Conservation (phyloP, 2,113 vertebrate species). For the Eptesicus fuscus region DNA sequence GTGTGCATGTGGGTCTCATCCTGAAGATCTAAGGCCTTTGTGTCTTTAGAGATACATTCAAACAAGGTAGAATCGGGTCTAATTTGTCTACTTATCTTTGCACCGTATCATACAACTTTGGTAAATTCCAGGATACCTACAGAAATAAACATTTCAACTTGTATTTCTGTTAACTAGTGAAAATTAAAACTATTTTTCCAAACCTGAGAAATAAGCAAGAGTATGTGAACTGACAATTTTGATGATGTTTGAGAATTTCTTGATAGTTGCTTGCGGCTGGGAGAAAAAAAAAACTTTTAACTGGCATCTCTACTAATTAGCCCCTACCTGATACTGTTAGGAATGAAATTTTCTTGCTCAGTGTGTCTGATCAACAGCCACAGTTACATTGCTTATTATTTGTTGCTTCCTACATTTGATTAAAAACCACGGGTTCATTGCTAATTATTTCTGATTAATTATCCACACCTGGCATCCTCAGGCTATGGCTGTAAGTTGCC, state of each 20-base stretch:
- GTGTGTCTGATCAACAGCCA: background rate
- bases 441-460: slow-evolving; percentile 28
- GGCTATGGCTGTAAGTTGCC: background rate
- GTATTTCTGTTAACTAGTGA: background rate
- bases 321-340: background rate
- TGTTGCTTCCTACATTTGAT: background rate
- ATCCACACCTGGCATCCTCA: background rate
- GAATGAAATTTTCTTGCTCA: background rate
- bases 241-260: slow-evolving; percentile 17
- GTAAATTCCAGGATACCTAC: background rate
- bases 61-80: background rate
- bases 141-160: background rate
- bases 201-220: background rate
- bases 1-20: background rate
- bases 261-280: background rate
- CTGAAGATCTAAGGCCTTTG: background rate
- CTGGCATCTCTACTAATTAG: background rate
- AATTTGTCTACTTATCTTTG: background rate
- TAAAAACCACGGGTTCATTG: background rate
- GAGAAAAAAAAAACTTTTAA: background rate
- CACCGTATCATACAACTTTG: background rate
- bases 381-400: background rate
- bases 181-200: background rate
- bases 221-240: background rate
- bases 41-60: background rate